Percentiles rank a stretch among this genome's conserved stretches.
These are phyloP conservation scores for Galemys pyrenaicus DNA, from an alignment of 2,113 vertebrate species.

Conservation along the genomic window DNA sequence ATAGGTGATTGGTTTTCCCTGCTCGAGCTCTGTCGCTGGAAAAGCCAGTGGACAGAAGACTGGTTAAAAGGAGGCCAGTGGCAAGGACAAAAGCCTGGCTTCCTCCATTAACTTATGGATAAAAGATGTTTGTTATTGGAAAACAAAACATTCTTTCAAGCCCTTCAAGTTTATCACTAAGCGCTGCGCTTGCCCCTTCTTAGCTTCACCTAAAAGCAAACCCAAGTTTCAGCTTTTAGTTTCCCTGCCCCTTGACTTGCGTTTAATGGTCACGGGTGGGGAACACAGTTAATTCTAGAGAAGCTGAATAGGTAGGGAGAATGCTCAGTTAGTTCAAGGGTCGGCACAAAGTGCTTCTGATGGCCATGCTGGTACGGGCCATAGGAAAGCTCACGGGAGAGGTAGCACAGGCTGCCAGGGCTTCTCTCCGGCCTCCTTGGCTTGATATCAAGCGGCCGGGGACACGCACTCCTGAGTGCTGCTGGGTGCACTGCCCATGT, in stretches of 20 bases:
- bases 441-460: background rate
- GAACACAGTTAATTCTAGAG: constrained; percentile 39
- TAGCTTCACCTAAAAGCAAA: background rate
- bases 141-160: constrained; percentile 55
- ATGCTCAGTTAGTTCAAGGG: background rate
- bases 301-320: constrained; percentile 24
- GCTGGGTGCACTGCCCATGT: background rate
- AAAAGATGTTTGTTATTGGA: constrained; percentile 10
- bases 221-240: background rate
- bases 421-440: background rate
- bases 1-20: background rate
- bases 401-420: background rate
- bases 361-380: background rate
- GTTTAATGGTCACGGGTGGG: background rate
- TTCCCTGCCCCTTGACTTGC: background rate
- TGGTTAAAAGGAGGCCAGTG: background rate
- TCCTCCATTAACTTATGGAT: background rate
- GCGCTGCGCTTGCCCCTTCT: background rate
- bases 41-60: background rate
- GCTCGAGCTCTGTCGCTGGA: background rate
- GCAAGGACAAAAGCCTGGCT: constrained; percentile 14
- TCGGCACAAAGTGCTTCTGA: background rate
- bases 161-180: background rate
- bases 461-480: background rate
- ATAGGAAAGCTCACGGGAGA: background rate